Conservation (phyloP, 2,797 vertebrate genomes). For the Geotrypetes seraphini region DNA sequence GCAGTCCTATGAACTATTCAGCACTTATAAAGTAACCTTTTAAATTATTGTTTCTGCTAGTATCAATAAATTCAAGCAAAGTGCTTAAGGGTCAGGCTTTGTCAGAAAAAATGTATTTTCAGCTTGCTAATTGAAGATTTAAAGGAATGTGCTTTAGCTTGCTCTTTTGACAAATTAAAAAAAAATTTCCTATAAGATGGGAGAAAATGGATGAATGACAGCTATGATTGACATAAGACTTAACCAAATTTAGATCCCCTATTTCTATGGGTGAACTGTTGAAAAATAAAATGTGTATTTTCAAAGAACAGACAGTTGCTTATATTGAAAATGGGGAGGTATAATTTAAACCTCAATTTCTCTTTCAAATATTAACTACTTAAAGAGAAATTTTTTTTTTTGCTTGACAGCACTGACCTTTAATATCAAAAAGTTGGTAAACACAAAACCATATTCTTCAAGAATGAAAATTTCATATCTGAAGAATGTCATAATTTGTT, state of each 20-base stretch:
- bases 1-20: slow-evolving; percentile 20
- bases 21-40: slow-evolving; percentile 27
- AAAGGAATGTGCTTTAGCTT: slow-evolving; percentile 8
- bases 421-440: slow-evolving; percentile 12
- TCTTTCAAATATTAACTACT: slow-evolving; percentile 8
- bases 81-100: slow-evolving; percentile 39
- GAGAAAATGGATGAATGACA: background rate
- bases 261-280: background rate
- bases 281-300: background rate
- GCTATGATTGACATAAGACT: background rate
- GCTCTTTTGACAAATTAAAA: slow-evolving; percentile 7
- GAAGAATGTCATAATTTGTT: slow-evolving; percentile 11
- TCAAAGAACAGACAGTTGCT: background rate
- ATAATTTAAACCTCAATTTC: slow-evolving; percentile 1
- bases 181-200: background rate
- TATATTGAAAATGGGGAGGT: background rate
- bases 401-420: too few relatives aligned
- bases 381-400: too few relatives aligned
- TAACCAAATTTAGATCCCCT: background rate
- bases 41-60: slow-evolving; percentile 32
- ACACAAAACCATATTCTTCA: slow-evolving; percentile 9
- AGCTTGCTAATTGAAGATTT: slow-evolving; percentile 31
- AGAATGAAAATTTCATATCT: slow-evolving; percentile 16
- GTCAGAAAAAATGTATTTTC: slow-evolving; percentile 30
- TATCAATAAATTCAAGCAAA: slow-evolving; percentile 26